phyloP scores from a whole-genome alignment of 2,797 vertebrate species.

The Brachyalestes nurse region DNA sequence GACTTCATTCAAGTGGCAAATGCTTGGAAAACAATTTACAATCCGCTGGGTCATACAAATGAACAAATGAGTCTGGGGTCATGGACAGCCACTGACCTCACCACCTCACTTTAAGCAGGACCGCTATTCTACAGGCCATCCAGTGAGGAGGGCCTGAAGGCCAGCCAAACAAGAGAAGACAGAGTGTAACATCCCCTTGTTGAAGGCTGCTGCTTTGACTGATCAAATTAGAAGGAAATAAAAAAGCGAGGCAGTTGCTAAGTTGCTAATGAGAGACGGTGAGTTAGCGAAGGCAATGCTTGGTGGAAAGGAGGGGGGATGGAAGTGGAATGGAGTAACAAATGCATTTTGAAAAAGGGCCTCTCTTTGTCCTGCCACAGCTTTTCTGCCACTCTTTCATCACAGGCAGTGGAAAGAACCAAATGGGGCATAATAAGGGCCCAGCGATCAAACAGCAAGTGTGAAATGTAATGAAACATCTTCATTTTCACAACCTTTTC shows the following conservation, averaged over 20 bases:
- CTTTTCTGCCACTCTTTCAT: constrained; percentile 78
- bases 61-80: constrained; percentile 68
- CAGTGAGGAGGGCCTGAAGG: constrained; percentile 53
- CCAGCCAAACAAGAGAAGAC: constrained; percentile 69
- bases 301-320: neutral
- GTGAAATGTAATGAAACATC: constrained; percentile 83
- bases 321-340: constrained; percentile 65
- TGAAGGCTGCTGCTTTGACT: constrained; percentile 60
- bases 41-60: constrained; percentile 39
- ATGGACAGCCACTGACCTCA: constrained; percentile 72
- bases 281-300: neutral
- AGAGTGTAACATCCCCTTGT: constrained; percentile 62
- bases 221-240: constrained; percentile 70
- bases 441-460: constrained; percentile 79
- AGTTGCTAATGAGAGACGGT: constrained; percentile 72
- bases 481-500: constrained; percentile 81
- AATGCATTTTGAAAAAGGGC: constrained; percentile 79
- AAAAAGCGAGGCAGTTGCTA: constrained; percentile 67
- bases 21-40: neutral
- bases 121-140: constrained; percentile 30
- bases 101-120: constrained; percentile 64
- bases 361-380: constrained; percentile 79
- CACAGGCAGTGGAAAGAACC: constrained; percentile 77
- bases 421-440: constrained; percentile 82
- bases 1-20: neutral